Conservation (phyloP, 2,888 invertebrate species). For the Venusia cambrica region DNA sequence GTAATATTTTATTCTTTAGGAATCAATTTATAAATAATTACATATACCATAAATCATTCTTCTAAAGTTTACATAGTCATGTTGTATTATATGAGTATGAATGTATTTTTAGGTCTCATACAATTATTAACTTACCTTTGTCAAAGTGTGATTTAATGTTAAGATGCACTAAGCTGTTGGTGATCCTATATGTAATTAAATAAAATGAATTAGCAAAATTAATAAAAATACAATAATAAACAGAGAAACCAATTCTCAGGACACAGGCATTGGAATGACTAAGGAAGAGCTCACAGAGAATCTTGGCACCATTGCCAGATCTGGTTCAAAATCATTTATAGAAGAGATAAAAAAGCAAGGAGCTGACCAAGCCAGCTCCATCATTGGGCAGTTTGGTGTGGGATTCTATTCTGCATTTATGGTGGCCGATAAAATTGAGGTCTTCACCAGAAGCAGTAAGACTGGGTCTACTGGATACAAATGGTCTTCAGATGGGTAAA, state of each 20-base stretch:
- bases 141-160: too few relatives aligned
- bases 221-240: too few relatives aligned
- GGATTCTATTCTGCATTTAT: constrained; percentile 99
- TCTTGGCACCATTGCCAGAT: constrained; percentile 97
- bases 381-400: constrained; percentile 98
- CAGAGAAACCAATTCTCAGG: too few relatives aligned
- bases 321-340: constrained; percentile 96
- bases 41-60: too few relatives aligned
- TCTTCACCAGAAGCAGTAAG: constrained; percentile 88
- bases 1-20: constrained; percentile 57
- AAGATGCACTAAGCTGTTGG: too few relatives aligned
- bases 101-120: too few relatives aligned
- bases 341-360: constrained; percentile 89
- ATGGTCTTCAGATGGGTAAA: constrained; percentile 96
- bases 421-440: constrained; percentile 97
- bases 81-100: too few relatives aligned
- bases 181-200: too few relatives aligned
- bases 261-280: constrained; percentile 97
- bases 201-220: too few relatives aligned
- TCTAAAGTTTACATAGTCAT: too few relatives aligned
- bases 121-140: too few relatives aligned
- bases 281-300: constrained; percentile 94
- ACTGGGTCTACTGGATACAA: constrained; percentile 86
- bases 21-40: constrained; percentile 10
- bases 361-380: constrained; percentile 83